Evolutionary conservation across 2,888 invertebrate species (phyloP), one percentile per base, ranked within the genome.

Genomic region (Caenorhabditis sp.): DNA sequence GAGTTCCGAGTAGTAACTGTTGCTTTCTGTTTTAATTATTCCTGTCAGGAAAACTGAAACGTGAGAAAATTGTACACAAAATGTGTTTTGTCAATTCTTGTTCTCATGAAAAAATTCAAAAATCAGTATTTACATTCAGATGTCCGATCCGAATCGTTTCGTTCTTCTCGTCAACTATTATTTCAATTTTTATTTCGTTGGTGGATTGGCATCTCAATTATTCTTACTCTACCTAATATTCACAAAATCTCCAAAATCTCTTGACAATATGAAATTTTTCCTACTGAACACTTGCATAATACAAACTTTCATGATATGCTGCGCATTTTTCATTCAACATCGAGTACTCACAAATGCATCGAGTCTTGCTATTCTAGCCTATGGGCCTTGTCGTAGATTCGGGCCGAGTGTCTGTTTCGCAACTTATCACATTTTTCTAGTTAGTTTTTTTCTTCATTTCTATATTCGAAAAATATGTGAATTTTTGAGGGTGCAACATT

Each of bases 351-450:
- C 73, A 6, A 73, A 69, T 58, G 50, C 62, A 21, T 62, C 73
- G 12, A 67, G 68, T 1, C 61, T 73, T 24, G 73, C 73, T 19
- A 62, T 73, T 24, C 61, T 73, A 1, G 65, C 73, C 1, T 61
- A 73, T 24, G 73, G 73, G 10, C 68, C 65, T 2, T 73, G 73
- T n/a, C 61, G 67, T 5, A 24, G 58, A 49, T 62, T 73, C 23
- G 65, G 68, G 5, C 58, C 68, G n/a, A 8, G 27, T 23, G 68
- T 54, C 1, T 73, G 73, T 27, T 73, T 73, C 19, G 27, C 59
- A n/a, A 64, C 64, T 17, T 73, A 73, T 62, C 73, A 73, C 59
- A 19, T 73, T 36, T 68, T 62, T 21, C 17, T 73, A 36, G 71
- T 66, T 14, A n/a, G 60, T 55, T 27, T 26, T 12, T 12, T 36